Evolutionary conservation across 2,888 invertebrate species (phyloP), one percentile per base, ranked within the genome.

Genomic region (Metalampra italica): DNA sequence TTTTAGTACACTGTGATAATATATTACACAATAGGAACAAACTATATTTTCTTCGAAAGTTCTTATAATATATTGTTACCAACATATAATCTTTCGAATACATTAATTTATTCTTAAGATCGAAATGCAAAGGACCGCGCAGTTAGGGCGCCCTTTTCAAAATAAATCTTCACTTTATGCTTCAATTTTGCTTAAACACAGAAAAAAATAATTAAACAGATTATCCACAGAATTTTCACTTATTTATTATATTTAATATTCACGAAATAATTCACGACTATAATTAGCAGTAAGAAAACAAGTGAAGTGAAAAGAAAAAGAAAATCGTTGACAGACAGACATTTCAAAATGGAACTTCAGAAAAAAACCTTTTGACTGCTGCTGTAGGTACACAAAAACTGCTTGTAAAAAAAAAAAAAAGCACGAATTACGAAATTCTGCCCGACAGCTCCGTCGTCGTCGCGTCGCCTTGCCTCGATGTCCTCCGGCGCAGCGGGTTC

Each of bases 41-140:
- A 70, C 59, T 66, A 62, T 66, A 66, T 78, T 79, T 82, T 79
- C 74, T 78, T 66, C 82, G 71, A 73, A 78, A 81, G 57, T 78
- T 80, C 66, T 75, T 80, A 65, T 76, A 80, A 59, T 79, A 76
- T 66, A 71, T 71, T 66, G 72, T 71, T 61, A 68, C 57, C 54
- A 71, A 64, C 59, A 71, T 64, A 63, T 75, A 70, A 61, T 68
- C 54, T 67, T 73, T 75, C 65, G 78, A 71, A 79, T 66, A 76
- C 79, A 80, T 80, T 77, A 78, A 79, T 64, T 69, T 72, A 61
- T 64, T 65, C 56, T 67, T 65, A 63, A 50, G 60, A 56, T 63
- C 64, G 44, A 59, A 66, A 66, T 53, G 49, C 50, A 62, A 64
- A 70, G 68, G 72, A 70, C 63, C 69, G 71, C 72, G 60, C 64